A percentile compares a stretch with the other conserved stretches of the same genome.
phyloP scores from a whole-genome alignment of 2,113 vertebrate species.

The Cisticola juncidis region DNA sequence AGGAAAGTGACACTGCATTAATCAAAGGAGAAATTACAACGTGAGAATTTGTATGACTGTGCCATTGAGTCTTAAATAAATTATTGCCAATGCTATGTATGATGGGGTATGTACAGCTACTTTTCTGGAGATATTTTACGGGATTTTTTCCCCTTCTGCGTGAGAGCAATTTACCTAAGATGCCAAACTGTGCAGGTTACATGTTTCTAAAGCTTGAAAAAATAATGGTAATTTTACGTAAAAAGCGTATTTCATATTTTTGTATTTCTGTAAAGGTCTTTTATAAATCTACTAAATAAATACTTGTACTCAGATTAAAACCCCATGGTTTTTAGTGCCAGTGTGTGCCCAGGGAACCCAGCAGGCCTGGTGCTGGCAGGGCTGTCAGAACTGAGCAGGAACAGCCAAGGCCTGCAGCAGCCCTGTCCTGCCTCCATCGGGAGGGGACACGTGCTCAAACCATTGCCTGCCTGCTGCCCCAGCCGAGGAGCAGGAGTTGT shows the following conservation, averaged over 20 bases:
- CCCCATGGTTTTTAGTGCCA: background rate
- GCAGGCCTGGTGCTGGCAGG: rapidly evolving
- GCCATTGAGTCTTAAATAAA: constrained; percentile 59
- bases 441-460: rapidly evolving
- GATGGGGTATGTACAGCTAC: background rate
- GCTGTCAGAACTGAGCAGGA: background rate
- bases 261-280: constrained; percentile 74
- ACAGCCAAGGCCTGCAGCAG: background rate
- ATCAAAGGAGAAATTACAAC: background rate
- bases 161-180: constrained; percentile 47
- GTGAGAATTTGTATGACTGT: constrained; percentile 29
- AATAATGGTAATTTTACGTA: constrained; percentile 18
- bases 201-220: constrained; percentile 67
- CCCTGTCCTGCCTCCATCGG: rapidly evolving
- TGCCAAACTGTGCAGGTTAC: constrained; percentile 52
- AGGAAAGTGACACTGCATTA: constrained; percentile 51
- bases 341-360: rapidly evolving
- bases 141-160: constrained; percentile 33
- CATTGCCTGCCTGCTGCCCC: background rate
- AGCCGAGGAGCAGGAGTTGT: background rate
- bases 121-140: constrained; percentile 22
- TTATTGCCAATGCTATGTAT: constrained; percentile 6
- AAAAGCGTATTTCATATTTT: constrained; percentile 74
- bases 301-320: constrained; percentile 21
- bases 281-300: constrained; percentile 73